phyloP scores from a whole-genome alignment of 2,888 invertebrate species.

The Lochmaea crataegi region DNA sequence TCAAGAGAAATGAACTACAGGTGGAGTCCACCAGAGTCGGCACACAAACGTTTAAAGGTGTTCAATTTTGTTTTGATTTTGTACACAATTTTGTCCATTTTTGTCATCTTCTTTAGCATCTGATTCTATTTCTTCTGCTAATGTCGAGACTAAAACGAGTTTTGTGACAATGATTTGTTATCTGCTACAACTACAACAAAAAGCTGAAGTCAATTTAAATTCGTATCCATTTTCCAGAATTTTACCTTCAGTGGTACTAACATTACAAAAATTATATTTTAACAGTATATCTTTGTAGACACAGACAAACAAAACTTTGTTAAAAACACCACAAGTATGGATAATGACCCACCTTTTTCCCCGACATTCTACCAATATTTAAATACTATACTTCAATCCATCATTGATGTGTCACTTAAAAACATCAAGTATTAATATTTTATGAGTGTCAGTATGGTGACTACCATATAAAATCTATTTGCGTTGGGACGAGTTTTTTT shows the following conservation, averaged over 20 bases:
- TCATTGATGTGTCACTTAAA: conserved; percentile 16
- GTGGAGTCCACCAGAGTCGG: conserved; percentile 17
- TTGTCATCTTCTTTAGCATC: no score
- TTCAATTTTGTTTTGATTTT: background rate
- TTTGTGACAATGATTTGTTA: no score
- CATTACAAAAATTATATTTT: no score
- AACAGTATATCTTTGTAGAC: no score
- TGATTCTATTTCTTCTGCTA: no score
- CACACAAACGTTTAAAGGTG: background rate
- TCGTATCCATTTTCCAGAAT: no score
- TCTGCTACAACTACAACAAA: no score
- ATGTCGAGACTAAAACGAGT: no score
- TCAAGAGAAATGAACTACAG: conserved; percentile 13
- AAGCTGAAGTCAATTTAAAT: no score
- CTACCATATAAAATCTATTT: conserved; percentile 10
- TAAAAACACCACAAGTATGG: background rate
- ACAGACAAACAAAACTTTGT: no score
- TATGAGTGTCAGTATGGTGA: background rate
- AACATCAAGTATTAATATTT: conserved; percentile 14
- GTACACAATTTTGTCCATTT: no score
- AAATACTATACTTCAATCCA: conserved; percentile 9
- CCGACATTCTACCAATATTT: conserved; percentile 6
- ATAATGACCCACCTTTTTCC: background rate
- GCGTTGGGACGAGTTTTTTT: background rate
- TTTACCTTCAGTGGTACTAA: no score